Evolutionary conservation across 2,797 vertebrate genomes (phyloP).

Genomic region (Schizothorax lantsangensis): DNA sequence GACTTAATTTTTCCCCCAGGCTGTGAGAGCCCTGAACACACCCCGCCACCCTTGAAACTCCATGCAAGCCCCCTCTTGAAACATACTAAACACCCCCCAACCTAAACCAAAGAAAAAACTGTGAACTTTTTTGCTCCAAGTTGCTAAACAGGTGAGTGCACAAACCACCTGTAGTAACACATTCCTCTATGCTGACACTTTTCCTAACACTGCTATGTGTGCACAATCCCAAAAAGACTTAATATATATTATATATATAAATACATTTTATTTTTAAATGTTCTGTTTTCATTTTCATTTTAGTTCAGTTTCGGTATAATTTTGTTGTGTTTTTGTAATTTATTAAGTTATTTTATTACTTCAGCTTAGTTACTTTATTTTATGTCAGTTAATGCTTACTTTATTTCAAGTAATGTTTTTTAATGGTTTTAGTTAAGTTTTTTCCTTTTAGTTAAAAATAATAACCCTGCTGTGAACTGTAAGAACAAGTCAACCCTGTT

Average conservation of each 20-base stretch:
- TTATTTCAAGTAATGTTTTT: neutral
- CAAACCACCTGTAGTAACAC: too few species aligned
- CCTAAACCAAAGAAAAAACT: too few species aligned
- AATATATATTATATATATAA: neutral
- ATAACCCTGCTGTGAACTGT: neutral
- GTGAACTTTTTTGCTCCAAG: too few species aligned
- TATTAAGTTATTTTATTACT: neutral
- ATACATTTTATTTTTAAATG: neutral
- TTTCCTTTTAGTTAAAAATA: neutral
- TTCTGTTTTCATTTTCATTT: neutral
- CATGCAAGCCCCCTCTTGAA: too few species aligned
- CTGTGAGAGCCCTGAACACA: too few species aligned
- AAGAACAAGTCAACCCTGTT: neutral
- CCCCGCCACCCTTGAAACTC: too few species aligned
- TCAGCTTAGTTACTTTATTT: neutral
- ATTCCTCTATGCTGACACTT: too few species aligned
- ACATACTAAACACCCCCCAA: too few species aligned
- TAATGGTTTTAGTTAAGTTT: neutral
- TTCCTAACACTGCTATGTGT: too few species aligned
- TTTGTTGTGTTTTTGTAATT: neutral
- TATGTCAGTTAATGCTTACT: neutral
- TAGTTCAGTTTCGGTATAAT: neutral
- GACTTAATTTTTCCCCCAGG: too few species aligned
- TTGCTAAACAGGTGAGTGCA: too few species aligned
- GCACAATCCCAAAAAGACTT: too few species aligned